Evolutionary conservation across 2,113 vertebrate species (phyloP).

Genomic region (Fukomys damarensis): DNA sequence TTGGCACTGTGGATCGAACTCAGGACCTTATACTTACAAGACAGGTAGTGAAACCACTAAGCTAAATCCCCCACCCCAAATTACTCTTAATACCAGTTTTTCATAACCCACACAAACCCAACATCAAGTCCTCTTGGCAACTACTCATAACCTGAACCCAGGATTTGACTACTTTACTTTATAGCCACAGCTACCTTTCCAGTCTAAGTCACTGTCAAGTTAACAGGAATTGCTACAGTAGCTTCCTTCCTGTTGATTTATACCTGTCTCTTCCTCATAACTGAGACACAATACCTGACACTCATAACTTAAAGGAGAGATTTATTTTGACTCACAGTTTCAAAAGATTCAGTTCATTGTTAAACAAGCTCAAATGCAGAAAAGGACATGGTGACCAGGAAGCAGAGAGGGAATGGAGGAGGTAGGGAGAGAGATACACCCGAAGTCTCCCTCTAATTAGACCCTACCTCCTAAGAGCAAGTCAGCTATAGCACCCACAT

Average conservation of each 20-base stretch:
- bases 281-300: neutral
- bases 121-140: neutral
- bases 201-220: neutral
- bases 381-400: neutral
- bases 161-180: neutral
- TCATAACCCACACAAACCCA: neutral
- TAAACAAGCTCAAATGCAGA: neutral
- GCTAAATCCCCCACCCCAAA: too few species aligned
- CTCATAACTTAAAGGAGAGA: neutral
- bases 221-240: neutral
- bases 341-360: neutral
- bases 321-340: neutral
- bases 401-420: neutral
- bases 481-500: neutral
- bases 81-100: neutral
- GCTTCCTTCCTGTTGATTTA: neutral
- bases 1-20: too few species aligned
- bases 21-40: too few species aligned
- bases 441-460: neutral
- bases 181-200: neutral
- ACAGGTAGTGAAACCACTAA: too few species aligned
- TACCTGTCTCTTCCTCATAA: neutral
- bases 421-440: neutral
- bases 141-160: neutral
- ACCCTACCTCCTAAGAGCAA: neutral